Conservation (phyloP, 2,113 vertebrate genomes). For the Tychaedon coryphoeus region DNA sequence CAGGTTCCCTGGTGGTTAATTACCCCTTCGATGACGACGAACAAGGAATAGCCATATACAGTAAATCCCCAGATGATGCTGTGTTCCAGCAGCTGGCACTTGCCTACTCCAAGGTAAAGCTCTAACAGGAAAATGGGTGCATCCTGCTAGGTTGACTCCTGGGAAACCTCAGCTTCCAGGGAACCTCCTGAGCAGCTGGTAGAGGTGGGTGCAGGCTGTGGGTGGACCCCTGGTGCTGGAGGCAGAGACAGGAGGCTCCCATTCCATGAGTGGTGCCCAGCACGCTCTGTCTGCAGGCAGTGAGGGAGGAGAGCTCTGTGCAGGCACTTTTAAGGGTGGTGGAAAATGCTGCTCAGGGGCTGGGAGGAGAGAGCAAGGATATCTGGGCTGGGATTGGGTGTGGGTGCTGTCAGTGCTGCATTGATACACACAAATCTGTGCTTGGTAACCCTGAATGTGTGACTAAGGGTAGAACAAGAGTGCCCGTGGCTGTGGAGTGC, state of each 20-base stretch:
- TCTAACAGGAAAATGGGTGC: background rate
- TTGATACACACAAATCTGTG: background rate
- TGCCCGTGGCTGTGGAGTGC: background rate
- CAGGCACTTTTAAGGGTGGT: background rate
- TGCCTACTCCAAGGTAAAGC: conserved; percentile 89
- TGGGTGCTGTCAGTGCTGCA: background rate
- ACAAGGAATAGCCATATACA: conserved; percentile 79
- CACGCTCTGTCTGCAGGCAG: background rate
- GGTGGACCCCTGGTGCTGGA: background rate
- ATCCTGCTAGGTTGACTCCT: background rate
- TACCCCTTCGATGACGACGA: conserved; percentile 92
- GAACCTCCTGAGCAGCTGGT: background rate
- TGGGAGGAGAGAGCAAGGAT: background rate
- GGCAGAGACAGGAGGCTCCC: background rate
- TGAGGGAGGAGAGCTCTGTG: background rate
- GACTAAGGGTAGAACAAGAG: background rate
- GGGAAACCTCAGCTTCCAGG: background rate
- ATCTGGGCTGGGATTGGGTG: background rate
- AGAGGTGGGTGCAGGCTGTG: background rate
- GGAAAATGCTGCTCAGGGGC: background rate
- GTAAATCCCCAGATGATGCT: conserved; percentile 87
- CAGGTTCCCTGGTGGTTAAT: conserved; percentile 96
- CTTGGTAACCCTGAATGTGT: background rate
- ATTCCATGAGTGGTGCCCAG: background rate
- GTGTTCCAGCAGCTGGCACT: conserved; percentile 87